phyloP scores from a whole-genome alignment of 2,113 vertebrate species.

The Telmatochromis sp. region DNA sequence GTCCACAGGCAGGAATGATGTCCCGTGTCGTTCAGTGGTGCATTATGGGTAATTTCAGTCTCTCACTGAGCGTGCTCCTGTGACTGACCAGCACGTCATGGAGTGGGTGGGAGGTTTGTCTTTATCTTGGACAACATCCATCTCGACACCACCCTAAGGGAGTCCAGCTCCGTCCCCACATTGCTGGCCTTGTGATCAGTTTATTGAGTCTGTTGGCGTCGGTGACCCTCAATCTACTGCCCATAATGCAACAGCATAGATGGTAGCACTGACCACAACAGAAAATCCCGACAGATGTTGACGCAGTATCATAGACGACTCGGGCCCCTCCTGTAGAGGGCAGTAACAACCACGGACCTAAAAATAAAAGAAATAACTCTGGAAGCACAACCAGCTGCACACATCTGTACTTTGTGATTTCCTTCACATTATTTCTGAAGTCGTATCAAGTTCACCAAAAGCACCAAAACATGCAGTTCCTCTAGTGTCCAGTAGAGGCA shows the following conservation, averaged over 20 bases:
- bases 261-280: neutral
- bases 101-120: neutral
- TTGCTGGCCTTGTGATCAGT: neutral
- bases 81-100: neutral
- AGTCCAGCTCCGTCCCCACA: neutral
- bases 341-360: neutral
- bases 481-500: neutral
- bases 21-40: rapidly evolving
- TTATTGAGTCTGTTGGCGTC: neutral
- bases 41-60: neutral
- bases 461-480: neutral
- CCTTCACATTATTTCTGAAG: neutral
- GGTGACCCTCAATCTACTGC: rapidly evolving
- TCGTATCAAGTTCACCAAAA: neutral
- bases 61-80: neutral
- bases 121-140: neutral
- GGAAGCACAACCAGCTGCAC: neutral
- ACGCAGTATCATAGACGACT: neutral
- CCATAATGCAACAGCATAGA: neutral
- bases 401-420: neutral
- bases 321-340: neutral
- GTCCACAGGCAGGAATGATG: neutral
- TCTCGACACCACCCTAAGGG: neutral
- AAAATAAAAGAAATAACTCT: neutral
- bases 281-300: neutral